phyloP scores from a whole-genome alignment of 2,888 invertebrate species.

The Philereme vetulata region DNA sequence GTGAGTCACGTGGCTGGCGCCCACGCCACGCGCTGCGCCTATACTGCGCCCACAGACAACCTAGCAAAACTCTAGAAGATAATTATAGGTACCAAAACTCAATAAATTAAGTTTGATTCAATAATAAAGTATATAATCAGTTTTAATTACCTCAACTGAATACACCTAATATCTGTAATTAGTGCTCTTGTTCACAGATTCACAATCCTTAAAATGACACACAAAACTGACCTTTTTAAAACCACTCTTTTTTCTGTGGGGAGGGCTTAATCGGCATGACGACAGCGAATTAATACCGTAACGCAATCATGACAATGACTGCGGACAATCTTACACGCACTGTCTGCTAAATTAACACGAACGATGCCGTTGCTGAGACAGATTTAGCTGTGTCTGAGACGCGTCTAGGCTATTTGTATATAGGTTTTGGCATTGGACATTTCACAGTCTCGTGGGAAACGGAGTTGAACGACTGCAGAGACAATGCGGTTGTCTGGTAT shows the following conservation, averaged over 20 bases:
- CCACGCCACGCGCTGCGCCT: constrained; percentile 58
- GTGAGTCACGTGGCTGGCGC: constrained; percentile 77
- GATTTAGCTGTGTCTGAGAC: constrained; percentile 79
- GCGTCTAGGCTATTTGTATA: constrained; percentile 82
- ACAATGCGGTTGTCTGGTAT: constrained; percentile 76
- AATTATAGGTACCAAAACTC: no score
- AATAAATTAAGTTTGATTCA: no score
- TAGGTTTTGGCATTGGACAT: constrained; percentile 79
- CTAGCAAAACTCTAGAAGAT: constrained; percentile 7
- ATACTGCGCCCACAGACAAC: constrained; percentile 44
- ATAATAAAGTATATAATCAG: no score
- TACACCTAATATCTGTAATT: neutral
- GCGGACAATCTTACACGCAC: constrained; percentile 50
- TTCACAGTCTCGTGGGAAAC: constrained; percentile 81
- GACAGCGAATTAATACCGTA: constrained; percentile 45
- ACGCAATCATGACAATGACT: constrained; percentile 52
- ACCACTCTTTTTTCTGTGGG: constrained; percentile 32
- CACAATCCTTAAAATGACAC: neutral
- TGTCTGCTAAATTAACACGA: constrained; percentile 59
- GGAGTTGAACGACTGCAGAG: constrained; percentile 82
- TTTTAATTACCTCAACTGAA: neutral
- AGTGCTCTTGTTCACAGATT: neutral
- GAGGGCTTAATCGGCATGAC: constrained; percentile 44
- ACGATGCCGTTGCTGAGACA: constrained; percentile 64
- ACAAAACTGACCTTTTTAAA: constrained; percentile 2